These are phyloP conservation scores for Formica aserva DNA, from an alignment of 2,888 invertebrate genomes.

Conservation along the genomic window DNA sequence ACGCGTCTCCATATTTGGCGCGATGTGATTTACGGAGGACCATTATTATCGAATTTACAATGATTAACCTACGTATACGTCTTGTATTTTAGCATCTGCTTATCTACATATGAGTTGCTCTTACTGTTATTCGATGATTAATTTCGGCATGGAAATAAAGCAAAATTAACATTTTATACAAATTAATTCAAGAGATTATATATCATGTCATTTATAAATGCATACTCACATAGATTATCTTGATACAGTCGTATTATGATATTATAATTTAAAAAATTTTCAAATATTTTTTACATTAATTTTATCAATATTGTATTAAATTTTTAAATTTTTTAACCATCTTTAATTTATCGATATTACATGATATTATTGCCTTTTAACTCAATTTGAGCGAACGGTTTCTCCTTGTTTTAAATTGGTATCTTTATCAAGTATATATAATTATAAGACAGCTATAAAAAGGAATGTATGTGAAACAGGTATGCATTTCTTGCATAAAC, in stretches of 20 bases:
- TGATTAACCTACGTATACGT: background rate
- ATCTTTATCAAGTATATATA: background rate
- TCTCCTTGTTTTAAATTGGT: background rate
- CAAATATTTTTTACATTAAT: background rate
- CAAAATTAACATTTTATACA: background rate
- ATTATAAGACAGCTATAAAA: background rate
- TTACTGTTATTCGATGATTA: slow-evolving; percentile 21
- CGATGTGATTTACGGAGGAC: slow-evolving; percentile 10
- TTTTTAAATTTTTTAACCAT: background rate
- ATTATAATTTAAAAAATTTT: background rate
- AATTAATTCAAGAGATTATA: slow-evolving; percentile 19
- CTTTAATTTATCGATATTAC: background rate
- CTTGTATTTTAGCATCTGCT: background rate
- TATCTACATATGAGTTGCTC: background rate
- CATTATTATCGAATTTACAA: slow-evolving; percentile 10
- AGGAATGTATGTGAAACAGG: background rate
- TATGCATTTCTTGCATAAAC: background rate
- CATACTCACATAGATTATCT: background rate
- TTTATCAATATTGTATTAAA: background rate
- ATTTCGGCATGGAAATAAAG: background rate
- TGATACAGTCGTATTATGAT: background rate
- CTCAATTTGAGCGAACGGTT: background rate
- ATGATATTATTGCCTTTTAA: background rate
- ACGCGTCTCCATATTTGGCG: slow-evolving; percentile 37
- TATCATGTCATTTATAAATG: background rate